Evolutionary conservation across 2,113 vertebrate genomes (phyloP).

Genomic region (Leucosticte australis): DNA sequence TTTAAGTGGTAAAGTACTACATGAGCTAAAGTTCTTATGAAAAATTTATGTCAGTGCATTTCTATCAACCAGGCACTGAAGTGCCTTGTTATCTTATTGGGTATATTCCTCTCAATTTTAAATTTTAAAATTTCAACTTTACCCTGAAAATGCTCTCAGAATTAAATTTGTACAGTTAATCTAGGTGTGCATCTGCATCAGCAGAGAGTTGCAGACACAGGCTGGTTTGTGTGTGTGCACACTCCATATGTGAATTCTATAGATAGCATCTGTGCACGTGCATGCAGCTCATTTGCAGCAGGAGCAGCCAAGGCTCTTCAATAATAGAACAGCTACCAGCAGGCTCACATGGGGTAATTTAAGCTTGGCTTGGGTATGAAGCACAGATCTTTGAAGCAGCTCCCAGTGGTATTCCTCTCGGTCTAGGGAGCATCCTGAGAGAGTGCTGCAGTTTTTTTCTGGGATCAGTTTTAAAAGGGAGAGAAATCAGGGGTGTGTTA

Average conservation of each 20-base stretch:
- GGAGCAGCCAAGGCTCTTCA: background rate
- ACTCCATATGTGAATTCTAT: background rate
- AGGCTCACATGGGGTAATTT: background rate
- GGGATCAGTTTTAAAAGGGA: background rate
- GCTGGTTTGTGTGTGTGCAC: background rate
- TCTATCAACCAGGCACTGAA: background rate
- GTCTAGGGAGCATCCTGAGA: background rate
- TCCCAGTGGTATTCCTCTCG: background rate
- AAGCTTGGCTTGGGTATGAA: background rate
- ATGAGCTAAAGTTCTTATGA: background rate
- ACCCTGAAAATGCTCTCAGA: background rate
- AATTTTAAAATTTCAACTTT: background rate
- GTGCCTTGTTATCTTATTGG: accelerated
- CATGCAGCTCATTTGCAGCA: background rate
- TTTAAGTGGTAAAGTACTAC: background rate
- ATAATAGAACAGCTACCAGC: slow-evolving; percentile 18
- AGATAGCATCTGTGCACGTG: background rate
- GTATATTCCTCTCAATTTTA: background rate
- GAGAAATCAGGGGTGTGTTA: background rate
- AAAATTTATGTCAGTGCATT: background rate
- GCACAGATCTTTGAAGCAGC: slow-evolving; percentile 5
- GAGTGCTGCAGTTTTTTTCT: background rate
- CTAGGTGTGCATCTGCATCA: background rate
- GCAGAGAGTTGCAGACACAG: background rate
- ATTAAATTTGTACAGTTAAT: background rate